phyloP scores from a whole-genome alignment of 2,888 invertebrate genomes.

The Sceliomorpha sp. region DNA sequence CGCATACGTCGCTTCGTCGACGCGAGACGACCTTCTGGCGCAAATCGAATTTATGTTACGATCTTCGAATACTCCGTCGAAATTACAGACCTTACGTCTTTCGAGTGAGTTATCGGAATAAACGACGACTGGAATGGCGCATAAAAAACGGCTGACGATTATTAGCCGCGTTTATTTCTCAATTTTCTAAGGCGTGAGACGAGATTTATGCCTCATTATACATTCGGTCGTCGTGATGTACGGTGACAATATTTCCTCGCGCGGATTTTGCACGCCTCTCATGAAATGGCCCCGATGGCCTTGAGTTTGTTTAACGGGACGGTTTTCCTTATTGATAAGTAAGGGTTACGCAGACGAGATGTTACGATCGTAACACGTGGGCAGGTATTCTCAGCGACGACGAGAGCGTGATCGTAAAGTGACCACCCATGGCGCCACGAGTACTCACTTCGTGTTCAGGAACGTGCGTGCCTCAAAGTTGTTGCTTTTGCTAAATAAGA shows the following conservation, averaged over 20 bases:
- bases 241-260: conserved; percentile 2
- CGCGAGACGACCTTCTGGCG: too few species aligned
- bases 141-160: conserved; percentile 2
- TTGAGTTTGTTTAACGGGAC: conserved; percentile 33
- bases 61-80: too few species aligned
- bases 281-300: conserved; percentile 12
- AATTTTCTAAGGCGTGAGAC: conserved; percentile 6
- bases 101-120: too few species aligned
- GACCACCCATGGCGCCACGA: conserved; percentile 26
- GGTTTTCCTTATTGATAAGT: conserved; percentile 28
- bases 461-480: conserved; percentile 12
- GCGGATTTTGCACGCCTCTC: conserved; percentile 8
- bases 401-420: conserved; percentile 38
- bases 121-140: background rate
- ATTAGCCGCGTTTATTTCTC: conserved; percentile 17
- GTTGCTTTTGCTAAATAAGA: conserved; percentile 14
- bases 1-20: too few species aligned
- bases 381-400: conserved; percentile 26
- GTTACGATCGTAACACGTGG: conserved; percentile 36
- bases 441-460: conserved; percentile 14
- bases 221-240: background rate
- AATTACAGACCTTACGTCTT: too few species aligned
- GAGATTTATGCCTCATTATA: conserved; percentile 20
- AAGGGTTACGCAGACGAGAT: conserved; percentile 23
- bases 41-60: too few species aligned